Conservation (phyloP, 1,140 invertebrate species). For the Plodia interpunctella region DNA sequence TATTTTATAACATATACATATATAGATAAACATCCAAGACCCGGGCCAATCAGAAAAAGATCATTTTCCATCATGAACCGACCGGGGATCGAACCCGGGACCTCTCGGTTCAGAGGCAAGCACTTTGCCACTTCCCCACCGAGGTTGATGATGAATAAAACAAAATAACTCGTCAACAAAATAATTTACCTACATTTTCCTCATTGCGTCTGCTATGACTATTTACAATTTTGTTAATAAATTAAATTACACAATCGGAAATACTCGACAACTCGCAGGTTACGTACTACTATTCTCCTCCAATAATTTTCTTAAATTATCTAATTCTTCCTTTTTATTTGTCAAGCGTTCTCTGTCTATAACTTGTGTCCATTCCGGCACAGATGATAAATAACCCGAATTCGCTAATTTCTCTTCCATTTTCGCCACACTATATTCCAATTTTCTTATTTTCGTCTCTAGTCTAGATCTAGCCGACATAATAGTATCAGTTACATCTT, state of each 20-base stretch:
- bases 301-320: constrained; percentile 27
- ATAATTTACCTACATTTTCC: too few species aligned
- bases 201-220: neutral
- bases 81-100: too few species aligned
- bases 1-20: too few species aligned
- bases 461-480: constrained; percentile 42
- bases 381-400: constrained; percentile 35
- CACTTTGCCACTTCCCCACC: too few species aligned
- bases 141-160: too few species aligned
- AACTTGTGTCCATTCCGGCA: constrained; percentile 36
- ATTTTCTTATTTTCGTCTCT: constrained; percentile 49
- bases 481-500: constrained; percentile 38
- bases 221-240: constrained; percentile 4
- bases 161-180: neutral
- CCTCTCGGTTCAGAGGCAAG: too few species aligned
- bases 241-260: neutral
- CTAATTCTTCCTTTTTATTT: constrained; percentile 50
- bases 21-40: too few species aligned
- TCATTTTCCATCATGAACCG: too few species aligned
- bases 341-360: constrained; percentile 43
- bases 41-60: too few species aligned
- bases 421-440: constrained; percentile 46
- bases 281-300: too few species aligned
- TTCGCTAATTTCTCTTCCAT: constrained; percentile 43
- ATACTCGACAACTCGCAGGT: neutral